phyloP scores from a whole-genome alignment of 2,888 invertebrate genomes.

The Drosophila kanekoi region DNA sequence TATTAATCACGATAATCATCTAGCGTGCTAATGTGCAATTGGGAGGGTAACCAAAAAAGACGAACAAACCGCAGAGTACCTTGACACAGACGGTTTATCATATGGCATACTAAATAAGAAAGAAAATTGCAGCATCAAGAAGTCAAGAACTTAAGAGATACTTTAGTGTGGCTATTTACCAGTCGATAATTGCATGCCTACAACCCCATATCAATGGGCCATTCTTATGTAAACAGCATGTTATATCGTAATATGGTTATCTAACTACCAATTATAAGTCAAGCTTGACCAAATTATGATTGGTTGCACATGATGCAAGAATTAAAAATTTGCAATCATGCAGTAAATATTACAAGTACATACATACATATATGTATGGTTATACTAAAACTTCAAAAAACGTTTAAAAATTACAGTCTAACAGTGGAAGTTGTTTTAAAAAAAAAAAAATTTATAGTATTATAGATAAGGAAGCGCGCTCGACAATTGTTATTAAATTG shows the following conservation, averaged over 20 bases:
- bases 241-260: conserved; percentile 2
- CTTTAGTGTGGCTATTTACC: conserved; percentile 30
- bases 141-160: conserved; percentile 29
- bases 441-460: too few relatives aligned
- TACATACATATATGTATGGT: neutral
- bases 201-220: conserved; percentile 6
- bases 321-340: conserved; percentile 6
- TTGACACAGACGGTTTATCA: conserved; percentile 60
- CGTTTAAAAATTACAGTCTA: too few relatives aligned
- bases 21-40: conserved; percentile 53
- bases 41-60: conserved; percentile 34
- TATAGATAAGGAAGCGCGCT: too few relatives aligned
- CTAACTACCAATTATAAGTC: conserved; percentile 12
- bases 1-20: conserved; percentile 54
- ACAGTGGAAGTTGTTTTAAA: too few relatives aligned
- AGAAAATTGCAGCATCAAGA: conserved; percentile 42
- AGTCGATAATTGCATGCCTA: conserved; percentile 45
- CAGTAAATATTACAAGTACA: neutral
- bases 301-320: conserved; percentile 31
- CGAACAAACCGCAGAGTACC: conserved; percentile 47
- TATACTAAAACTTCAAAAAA: too few relatives aligned
- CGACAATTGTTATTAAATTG: too few relatives aligned
- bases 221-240: neutral
- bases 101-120: conserved; percentile 23
- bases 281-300: conserved; percentile 4